Base-by-base conservation (phyloP, 2,797 vertebrate species). In the Anabas testudineus region DNA sequence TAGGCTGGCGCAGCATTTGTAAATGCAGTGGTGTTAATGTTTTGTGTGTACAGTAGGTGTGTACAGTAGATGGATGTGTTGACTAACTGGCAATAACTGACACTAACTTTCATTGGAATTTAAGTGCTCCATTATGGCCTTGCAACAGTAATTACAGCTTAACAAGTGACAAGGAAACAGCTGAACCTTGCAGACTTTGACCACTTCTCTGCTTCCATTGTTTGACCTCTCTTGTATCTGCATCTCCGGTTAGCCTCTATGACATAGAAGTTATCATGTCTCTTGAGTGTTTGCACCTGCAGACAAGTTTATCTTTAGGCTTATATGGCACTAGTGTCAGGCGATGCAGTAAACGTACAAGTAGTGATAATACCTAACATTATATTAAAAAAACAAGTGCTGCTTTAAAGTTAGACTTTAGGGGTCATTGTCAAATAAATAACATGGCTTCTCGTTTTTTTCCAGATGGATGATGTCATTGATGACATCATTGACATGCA, bases 401-500 rank as follows among this genome's bases (percentile, higher is more conserved):
- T 49, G 15, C 62, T 9, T 65, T 16, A 18, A 49, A 21, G 16
- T 58, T 8, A 19, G 28, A 37, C 45, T 21, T 39, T 28, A 22
- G 7, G 6, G 0, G n/a, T 57, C 16, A 55, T 14, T 62, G 39
- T 54, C n/a, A 26, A 6, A 32, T 13, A 63, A 32, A 30, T 70
- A 57, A 91, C n/a, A 43, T 28, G 53, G 7, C 49, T 28, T 9
- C 36, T n/a, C 19, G 32, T 3, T 21, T 45, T 0, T 36, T 42
- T n/a, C 7, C 90, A 99, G 98, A 97, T 99, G 37, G 97, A 97
- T 69, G 96, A 97, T 16, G 97, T 99, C 70, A 97, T 99, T 5
- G 98, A 99, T 92, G 95, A 98, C 92, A 98, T 99, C 82, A 97
- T 99, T 92, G 96, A 96, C 76, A 91, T 99, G 94, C 93, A 94